Conservation (phyloP, 2,113 vertebrate species). For the Nycticebus coucang region DNA sequence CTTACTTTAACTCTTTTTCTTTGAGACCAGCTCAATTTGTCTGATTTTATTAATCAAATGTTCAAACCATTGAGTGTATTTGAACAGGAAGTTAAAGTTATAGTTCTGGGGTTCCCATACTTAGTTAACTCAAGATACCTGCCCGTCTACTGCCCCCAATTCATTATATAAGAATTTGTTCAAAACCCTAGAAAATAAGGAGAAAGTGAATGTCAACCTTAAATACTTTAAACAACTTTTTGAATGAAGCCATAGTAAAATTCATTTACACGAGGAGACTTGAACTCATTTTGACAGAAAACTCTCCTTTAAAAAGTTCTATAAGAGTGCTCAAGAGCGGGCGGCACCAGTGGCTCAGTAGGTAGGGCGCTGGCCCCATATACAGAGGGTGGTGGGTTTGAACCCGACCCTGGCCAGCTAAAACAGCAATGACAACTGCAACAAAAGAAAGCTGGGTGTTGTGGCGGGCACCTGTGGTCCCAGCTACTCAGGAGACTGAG, state of each 20-base stretch:
- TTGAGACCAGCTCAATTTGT: neutral
- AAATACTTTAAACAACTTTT: neutral
- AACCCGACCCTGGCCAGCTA: too few species aligned
- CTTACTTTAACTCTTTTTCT: constrained; percentile 20
- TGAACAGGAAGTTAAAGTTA: neutral
- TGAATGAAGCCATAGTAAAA: neutral
- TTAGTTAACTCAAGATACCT: neutral
- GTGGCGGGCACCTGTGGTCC: too few species aligned
- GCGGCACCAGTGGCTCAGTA: too few species aligned
- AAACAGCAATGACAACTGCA: too few species aligned
- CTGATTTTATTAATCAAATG: constrained; percentile 39
- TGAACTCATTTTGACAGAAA: neutral
- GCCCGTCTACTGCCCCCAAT: neutral
- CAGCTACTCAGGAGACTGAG: too few species aligned
- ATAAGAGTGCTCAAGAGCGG: neutral
- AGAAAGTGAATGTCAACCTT: neutral
- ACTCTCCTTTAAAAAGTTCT: neutral
- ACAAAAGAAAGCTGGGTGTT: too few species aligned
- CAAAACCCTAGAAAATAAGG: neutral
- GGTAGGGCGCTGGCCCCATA: too few species aligned
- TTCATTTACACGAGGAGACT: neutral
- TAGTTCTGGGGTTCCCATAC: neutral
- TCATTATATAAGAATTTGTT: neutral
- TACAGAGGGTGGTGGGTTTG: too few species aligned
- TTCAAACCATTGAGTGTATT: neutral